Evolutionary conservation across 1,140 invertebrate genomes (phyloP).

Genomic region (Muscidifurax raptorellus): DNA sequence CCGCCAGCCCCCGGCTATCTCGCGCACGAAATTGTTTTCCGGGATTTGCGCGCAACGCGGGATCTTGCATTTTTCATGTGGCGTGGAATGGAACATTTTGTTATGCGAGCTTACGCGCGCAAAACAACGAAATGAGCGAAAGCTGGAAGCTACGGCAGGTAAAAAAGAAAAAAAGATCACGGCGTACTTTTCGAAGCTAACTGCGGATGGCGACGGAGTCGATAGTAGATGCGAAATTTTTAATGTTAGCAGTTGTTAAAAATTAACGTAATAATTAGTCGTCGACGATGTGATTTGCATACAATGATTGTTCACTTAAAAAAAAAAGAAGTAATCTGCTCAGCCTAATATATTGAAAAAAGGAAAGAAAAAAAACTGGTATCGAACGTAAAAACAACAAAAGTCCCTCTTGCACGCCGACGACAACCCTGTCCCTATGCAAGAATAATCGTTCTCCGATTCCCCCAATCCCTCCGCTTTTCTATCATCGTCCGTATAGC

Average conservation of each 20-base stretch:
- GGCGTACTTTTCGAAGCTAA: too few relatives aligned
- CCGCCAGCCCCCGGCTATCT: too few relatives aligned
- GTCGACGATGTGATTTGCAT: too few relatives aligned
- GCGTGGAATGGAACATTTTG: slow-evolving; percentile 27
- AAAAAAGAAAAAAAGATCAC: slow-evolving; percentile 1
- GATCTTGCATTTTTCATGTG: slow-evolving; percentile 42
- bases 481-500: slow-evolving; percentile 23
- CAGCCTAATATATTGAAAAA: too few relatives aligned
- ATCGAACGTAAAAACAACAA: slow-evolving; percentile 6
- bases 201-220: background rate
- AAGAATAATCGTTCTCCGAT: slow-evolving; percentile 46
- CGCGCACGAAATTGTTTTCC: slow-evolving; percentile 19
- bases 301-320: too few relatives aligned
- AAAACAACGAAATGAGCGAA: background rate
- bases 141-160: too few relatives aligned
- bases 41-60: slow-evolving; percentile 6
- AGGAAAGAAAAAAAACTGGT: background rate
- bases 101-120: slow-evolving; percentile 28
- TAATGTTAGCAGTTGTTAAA: too few relatives aligned
- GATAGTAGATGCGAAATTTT: background rate
- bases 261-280: too few relatives aligned
- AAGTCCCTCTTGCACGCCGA: background rate
- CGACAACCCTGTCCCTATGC: background rate
- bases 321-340: too few relatives aligned
- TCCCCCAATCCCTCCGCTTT: background rate